phyloP scores from a whole-genome alignment of 2,888 invertebrate genomes.

The Morpho achilles region DNA sequence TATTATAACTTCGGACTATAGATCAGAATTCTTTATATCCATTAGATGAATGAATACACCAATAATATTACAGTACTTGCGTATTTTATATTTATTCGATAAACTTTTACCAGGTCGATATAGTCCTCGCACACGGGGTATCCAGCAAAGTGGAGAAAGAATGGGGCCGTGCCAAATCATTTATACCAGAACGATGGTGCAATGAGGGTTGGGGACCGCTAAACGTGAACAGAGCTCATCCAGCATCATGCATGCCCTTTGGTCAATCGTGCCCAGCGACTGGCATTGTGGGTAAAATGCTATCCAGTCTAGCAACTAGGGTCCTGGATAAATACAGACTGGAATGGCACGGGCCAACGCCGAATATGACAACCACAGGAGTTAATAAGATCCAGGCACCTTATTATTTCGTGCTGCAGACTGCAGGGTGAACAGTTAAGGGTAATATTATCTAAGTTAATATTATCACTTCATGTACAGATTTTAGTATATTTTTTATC shows the following conservation, averaged over 20 bases:
- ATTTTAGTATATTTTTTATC: too few relatives aligned
- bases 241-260: constrained; percentile 56
- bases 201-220: constrained; percentile 56
- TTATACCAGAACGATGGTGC: constrained; percentile 68
- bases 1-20: too few relatives aligned
- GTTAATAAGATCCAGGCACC: constrained; percentile 63
- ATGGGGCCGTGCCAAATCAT: constrained; percentile 61
- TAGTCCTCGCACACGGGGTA: constrained; percentile 66
- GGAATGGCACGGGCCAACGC: constrained; percentile 68
- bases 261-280: constrained; percentile 61
- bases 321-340: constrained; percentile 59
- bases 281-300: constrained; percentile 51
- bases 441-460: too few relatives aligned
- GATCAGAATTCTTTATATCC: too few relatives aligned
- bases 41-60: too few relatives aligned
- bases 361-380: constrained; percentile 48
- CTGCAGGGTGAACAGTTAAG: constrained; percentile 35
- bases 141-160: constrained; percentile 59
- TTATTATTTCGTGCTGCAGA: constrained; percentile 65
- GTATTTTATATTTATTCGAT: too few relatives aligned
- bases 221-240: constrained; percentile 54
- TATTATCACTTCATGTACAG: too few relatives aligned
- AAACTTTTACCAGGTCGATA: constrained; percentile 51
- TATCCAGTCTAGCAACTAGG: constrained; percentile 46
- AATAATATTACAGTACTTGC: too few relatives aligned